Percentiles rank a stretch among this genome's conserved stretches.
phyloP scores from a whole-genome alignment of 2,888 invertebrate genomes.

The Macrosiphum euphorbiae region DNA sequence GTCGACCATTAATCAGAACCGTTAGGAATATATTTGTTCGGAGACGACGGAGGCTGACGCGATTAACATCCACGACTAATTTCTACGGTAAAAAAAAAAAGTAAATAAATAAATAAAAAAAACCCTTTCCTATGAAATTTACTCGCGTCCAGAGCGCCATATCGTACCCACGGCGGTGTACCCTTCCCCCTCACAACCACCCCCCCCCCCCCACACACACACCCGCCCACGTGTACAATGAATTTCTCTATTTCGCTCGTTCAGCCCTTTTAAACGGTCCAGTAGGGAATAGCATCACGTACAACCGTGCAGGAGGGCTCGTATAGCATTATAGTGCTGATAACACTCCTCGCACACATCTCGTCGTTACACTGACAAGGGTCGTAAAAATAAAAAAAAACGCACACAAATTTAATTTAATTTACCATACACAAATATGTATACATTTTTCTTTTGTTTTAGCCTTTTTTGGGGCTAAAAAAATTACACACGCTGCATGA shows the following conservation, averaged over 20 bases:
- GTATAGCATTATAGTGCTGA: background rate
- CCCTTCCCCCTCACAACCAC: background rate
- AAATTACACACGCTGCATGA: background rate
- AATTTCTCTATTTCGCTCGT: conserved; percentile 1
- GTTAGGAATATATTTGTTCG: background rate
- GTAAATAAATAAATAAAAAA: background rate
- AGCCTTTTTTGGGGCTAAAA: background rate
- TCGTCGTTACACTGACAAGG: background rate
- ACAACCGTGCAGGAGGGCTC: background rate
- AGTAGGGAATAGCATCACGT: conserved; percentile 32
- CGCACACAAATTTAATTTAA: conserved; percentile 25
- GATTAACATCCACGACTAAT: conserved; percentile 24
- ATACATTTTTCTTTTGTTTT: background rate
- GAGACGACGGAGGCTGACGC: background rate
- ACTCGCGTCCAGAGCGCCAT: background rate
- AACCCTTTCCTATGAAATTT: background rate
- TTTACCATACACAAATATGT: background rate
- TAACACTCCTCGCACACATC: background rate
- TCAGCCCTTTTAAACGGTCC: conserved; percentile 38
- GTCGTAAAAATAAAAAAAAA: conserved; percentile 17
- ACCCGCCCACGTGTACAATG: background rate
- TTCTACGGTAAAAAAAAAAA: conserved; percentile 10
- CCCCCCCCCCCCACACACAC: background rate
- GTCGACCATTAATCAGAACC: conserved; percentile 17
- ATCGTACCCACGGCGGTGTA: background rate